phyloP scores from a whole-genome alignment of 2,888 invertebrate genomes.

The Hemaris fuciformis region DNA sequence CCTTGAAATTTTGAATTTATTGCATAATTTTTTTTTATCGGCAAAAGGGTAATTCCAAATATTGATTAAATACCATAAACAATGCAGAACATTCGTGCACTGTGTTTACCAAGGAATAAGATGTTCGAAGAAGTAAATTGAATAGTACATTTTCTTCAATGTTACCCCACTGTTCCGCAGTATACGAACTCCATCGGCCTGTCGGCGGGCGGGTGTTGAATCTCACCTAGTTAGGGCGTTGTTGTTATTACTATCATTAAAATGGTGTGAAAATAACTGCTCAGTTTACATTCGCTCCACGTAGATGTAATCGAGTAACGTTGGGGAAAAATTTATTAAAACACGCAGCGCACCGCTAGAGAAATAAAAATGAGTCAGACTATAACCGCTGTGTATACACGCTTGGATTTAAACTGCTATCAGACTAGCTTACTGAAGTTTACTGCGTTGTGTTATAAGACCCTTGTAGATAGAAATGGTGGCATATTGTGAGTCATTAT shows the following conservation, averaged over 20 bases:
- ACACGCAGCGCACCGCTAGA: neutral
- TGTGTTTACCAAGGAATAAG: neutral
- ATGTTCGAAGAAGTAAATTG: neutral
- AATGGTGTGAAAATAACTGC: conserved; percentile 21
- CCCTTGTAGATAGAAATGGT: neutral
- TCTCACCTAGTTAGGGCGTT: conserved; percentile 31
- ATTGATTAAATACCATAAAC: no score
- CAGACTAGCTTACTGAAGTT: neutral
- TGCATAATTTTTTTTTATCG: no score
- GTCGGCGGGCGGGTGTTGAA: conserved; percentile 31
- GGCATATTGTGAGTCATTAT: neutral
- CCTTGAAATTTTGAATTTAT: no score
- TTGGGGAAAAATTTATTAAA: neutral
- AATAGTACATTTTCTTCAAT: neutral
- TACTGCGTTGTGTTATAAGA: neutral
- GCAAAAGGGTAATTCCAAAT: no score
- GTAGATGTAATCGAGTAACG: neutral
- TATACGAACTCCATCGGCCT: conserved; percentile 17
- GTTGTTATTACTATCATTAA: conserved; percentile 28
- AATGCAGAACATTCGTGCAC: no score
- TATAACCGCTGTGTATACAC: neutral
- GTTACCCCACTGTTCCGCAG: neutral
- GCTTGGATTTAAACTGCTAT: neutral
- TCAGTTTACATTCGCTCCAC: conserved; percentile 7
- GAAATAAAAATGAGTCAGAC: conserved; percentile 1